Evolutionary conservation across 2,888 invertebrate genomes (phyloP), one percentile per base, ranked within the genome.

Genomic region (Athalia rosae): DNA sequence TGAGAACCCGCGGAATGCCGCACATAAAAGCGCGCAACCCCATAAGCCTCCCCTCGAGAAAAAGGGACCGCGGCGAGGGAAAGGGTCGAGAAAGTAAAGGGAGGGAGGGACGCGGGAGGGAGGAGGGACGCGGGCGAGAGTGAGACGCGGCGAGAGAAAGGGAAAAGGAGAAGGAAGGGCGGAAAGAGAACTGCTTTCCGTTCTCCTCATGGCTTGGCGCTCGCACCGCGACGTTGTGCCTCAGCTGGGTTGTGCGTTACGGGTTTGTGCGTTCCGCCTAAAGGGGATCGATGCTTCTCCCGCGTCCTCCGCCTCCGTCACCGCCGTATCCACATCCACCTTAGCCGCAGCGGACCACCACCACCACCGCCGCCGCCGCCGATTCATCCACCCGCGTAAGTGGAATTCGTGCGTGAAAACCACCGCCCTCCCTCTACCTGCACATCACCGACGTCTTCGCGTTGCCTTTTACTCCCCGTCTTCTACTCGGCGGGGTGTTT

Each of bases 1-100:
- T 85, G 86, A 85, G 86, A 88, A 85, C 85, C 86, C 85, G 84
- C 86, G 87, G 87, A 88, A 88, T 87, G 88, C 87, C 87, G 61
- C 15, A 61, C 74, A 62, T 61, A 62, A 74, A 74, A 41, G 74
- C 59, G 47, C 28, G 62, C 74, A 48, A 61, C 62, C 62, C 61
- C 48, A 56, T 62, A 41, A 61, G 59, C 74, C 74, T 61, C 74
- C 62, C 74, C 62, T 61, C 28, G 59, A 47, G 28, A 61, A 61
- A 58, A 59, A 74, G 61, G 28, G 15, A 13, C 13, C 8, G 61
- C 13, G 13, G 13, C 13, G 9, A 61, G 61, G 28, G 61, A n/a
- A 15, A 15, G 61, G 61, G 9, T 61, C 53, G 61, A 61, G 61
- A 61, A 28, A 28, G 28, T 28, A 28, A 28, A 28, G 47, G 43